A percentile compares a stretch with the other conserved stretches of the same genome.
Conservation (phyloP, 2,888 invertebrate genomes). For the Drosophila borborema region DNA sequence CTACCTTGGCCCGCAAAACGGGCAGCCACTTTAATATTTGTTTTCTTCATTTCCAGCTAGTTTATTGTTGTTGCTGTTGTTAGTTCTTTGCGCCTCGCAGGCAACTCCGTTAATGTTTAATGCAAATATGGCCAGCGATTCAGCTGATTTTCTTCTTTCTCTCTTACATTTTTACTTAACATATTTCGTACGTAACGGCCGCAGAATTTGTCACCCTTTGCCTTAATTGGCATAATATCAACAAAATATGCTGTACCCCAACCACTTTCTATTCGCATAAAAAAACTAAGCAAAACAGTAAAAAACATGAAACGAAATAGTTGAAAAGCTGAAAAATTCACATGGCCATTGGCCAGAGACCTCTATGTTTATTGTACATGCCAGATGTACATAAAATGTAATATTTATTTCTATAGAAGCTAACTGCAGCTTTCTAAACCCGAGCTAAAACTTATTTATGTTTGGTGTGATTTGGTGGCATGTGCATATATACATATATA, state of each 20-base stretch:
- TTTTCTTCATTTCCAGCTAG: slow-evolving; percentile 73
- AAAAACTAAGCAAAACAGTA: slow-evolving; percentile 24
- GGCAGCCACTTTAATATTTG: slow-evolving; percentile 68
- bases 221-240: slow-evolving; percentile 57
- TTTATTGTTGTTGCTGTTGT: slow-evolving; percentile 38
- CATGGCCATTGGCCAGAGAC: slow-evolving; percentile 4
- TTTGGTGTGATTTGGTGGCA: neutral
- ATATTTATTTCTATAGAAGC: slow-evolving; percentile 15
- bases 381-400: slow-evolving; percentile 9
- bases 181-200: slow-evolving; percentile 42
- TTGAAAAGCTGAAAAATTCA: slow-evolving; percentile 2
- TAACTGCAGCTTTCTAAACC: slow-evolving; percentile 6
- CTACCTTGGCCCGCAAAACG: slow-evolving; percentile 37
- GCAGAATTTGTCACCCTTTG: slow-evolving; percentile 59
- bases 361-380: slow-evolving; percentile 5
- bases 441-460: slow-evolving; percentile 4
- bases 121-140: slow-evolving; percentile 64
- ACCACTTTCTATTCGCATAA: slow-evolving; percentile 49
- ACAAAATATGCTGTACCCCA: slow-evolving; percentile 41
- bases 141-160: slow-evolving; percentile 15
- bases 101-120: slow-evolving; percentile 72
- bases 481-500: no score
- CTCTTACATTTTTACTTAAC: slow-evolving; percentile 36
- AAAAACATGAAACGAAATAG: slow-evolving; percentile 8
- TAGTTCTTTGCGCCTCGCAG: slow-evolving; percentile 33